Evolutionary conservation across 2,113 vertebrate genomes (phyloP).

Genomic region (Formicarius rufipectus): DNA sequence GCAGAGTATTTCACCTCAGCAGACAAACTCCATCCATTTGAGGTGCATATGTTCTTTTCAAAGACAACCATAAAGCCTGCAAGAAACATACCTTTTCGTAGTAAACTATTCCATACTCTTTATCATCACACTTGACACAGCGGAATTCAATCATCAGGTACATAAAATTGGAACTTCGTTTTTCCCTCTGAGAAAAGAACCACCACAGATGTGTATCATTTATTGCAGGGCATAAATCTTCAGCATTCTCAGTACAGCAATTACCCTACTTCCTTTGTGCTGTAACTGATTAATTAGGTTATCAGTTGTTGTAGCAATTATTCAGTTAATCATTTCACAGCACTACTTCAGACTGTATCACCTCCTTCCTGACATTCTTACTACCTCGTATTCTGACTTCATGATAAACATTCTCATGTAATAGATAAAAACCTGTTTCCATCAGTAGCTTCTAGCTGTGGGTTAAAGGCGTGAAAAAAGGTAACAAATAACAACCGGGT

Average conservation of each 20-base stretch:
- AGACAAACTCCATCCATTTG: slow-evolving; percentile 28
- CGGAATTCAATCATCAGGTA: slow-evolving; percentile 99
- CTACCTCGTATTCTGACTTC: neutral
- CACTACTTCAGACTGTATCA: neutral
- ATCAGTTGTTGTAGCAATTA: neutral
- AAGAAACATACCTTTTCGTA: slow-evolving; percentile 92
- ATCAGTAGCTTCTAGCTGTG: neutral
- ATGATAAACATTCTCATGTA: neutral
- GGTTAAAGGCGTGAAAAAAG: neutral
- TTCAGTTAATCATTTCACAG: neutral
- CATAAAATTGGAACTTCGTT: slow-evolving; percentile 99
- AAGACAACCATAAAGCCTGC: slow-evolving; percentile 6
- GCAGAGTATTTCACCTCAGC: slow-evolving; percentile 41
- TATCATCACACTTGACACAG: slow-evolving; percentile 91
- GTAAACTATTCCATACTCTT: slow-evolving; percentile 95
- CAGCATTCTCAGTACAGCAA: neutral
- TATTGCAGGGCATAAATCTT: neutral
- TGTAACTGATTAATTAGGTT: neutral
- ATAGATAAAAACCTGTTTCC: neutral
- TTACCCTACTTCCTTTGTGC: neutral
- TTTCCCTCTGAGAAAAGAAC: slow-evolving; percentile 86
- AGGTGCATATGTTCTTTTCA: slow-evolving; percentile 13
- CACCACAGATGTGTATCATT: neutral
- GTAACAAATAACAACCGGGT: neutral
- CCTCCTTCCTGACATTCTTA: neutral